A percentile compares a stretch with the other conserved stretches of the same genome.
phyloP scores from a whole-genome alignment of 1,140 invertebrate species.

The Contarinia nasturtii region DNA sequence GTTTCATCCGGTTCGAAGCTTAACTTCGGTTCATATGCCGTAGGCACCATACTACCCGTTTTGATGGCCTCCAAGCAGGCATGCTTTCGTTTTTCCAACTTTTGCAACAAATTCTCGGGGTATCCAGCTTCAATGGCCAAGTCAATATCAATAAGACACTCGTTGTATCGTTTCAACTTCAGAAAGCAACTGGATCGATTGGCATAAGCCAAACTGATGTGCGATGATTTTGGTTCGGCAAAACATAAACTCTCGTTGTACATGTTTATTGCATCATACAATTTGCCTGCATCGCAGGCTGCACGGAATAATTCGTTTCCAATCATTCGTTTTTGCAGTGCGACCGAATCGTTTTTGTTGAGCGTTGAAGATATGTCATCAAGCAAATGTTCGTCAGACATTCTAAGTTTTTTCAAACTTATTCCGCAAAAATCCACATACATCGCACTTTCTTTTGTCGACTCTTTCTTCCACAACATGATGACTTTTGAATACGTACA shows the following conservation, averaged over 20 bases:
- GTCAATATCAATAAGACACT: slow-evolving; percentile 1
- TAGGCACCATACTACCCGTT: neutral
- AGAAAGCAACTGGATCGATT: neutral
- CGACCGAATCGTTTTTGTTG: neutral
- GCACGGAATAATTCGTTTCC: neutral
- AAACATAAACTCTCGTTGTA: slow-evolving; percentile 3
- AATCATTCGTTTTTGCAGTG: neutral
- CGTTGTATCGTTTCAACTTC: neutral
- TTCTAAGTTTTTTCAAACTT: neutral
- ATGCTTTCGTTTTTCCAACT: neutral
- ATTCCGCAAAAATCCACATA: neutral
- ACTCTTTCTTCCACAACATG: neutral
- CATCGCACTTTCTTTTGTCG: neutral
- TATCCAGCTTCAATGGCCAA: neutral
- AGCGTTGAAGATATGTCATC: neutral
- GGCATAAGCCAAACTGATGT: neutral
- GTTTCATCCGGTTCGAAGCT: neutral
- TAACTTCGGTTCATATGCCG: neutral
- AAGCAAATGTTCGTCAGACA: neutral
- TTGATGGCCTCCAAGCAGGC: neutral
- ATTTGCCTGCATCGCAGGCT: neutral
- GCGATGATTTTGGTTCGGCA: neutral
- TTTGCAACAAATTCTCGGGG: neutral
- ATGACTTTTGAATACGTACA: no score
- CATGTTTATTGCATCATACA: neutral